phyloP scores from a whole-genome alignment of 2,888 invertebrate genomes.

The Leptothorax acervorum region DNA sequence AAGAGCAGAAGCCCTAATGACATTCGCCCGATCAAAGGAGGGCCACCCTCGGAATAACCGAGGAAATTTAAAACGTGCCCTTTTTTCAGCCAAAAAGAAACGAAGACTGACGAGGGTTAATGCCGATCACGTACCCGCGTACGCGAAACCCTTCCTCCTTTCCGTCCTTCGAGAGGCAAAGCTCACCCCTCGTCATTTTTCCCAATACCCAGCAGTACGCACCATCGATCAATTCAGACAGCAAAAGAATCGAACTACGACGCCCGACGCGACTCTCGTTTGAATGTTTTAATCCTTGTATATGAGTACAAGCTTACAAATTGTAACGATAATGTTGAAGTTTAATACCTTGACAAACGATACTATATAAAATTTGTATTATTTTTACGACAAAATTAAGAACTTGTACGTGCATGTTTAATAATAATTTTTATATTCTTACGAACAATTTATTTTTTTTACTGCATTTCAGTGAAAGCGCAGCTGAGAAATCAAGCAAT shows the following conservation, averaged over 20 bases:
- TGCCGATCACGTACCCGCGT: conserved; percentile 79
- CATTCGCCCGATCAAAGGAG: conserved; percentile 81
- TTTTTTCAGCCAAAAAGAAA: conserved; percentile 75
- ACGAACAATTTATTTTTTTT: conserved; percentile 5
- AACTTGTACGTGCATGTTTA: not conserved
- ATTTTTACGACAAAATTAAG: not conserved
- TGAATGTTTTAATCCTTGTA: conserved; percentile 39
- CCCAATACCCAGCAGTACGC: conserved; percentile 56
- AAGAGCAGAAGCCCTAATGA: conserved; percentile 78
- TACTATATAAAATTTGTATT: not conserved
- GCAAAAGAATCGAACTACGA: conserved; percentile 22
- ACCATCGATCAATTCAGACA: conserved; percentile 51
- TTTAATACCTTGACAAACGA: not conserved
- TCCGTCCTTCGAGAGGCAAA: conserved; percentile 24
- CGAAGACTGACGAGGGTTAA: conserved; percentile 79
- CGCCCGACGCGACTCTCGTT: conserved; percentile 7
- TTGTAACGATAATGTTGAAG: not conserved
- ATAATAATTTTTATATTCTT: not conserved
- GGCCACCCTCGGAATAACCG: conserved; percentile 79
- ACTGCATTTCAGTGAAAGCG: not conserved
- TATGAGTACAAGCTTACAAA: conserved; percentile 3
- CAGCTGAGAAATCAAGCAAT: not conserved
- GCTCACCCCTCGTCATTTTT: conserved; percentile 73
- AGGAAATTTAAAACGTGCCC: conserved; percentile 83
- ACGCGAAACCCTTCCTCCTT: conserved; percentile 70